These are phyloP conservation scores for Lithophane ornitopus DNA, from an alignment of 2,888 invertebrate genomes.

Conservation along the genomic window DNA sequence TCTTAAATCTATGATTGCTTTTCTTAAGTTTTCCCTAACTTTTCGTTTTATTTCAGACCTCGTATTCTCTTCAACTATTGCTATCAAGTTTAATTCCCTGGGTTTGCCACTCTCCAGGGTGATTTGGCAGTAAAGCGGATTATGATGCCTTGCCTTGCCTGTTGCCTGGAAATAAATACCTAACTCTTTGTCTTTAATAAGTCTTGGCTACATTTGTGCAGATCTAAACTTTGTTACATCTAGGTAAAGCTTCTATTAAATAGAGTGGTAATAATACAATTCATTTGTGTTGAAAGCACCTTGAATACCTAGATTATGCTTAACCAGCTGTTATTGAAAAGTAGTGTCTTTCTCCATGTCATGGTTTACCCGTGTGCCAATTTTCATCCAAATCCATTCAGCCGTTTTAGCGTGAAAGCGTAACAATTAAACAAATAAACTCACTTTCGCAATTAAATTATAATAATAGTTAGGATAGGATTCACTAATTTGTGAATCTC, in stretches of 20 bases:
- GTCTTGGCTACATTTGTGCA: slow-evolving; percentile 12
- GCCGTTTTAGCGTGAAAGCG: too few relatives aligned
- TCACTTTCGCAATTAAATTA: too few relatives aligned
- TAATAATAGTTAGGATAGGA: too few relatives aligned
- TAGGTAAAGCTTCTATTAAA: neutral
- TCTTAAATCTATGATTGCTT: slow-evolving; percentile 6
- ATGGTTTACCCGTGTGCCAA: too few relatives aligned
- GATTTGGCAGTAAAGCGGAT: slow-evolving; percentile 34
- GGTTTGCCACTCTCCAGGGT: slow-evolving; percentile 11
- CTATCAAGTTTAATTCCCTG: slow-evolving; percentile 37
- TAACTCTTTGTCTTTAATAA: neutral
- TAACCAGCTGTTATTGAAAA: too few relatives aligned
- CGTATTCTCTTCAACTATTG: slow-evolving; percentile 29
- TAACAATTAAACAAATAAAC: too few relatives aligned
- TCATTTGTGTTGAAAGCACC: neutral
- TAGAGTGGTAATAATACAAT: neutral
- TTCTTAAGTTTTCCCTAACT: slow-evolving; percentile 8
- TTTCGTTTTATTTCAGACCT: slow-evolving; percentile 12
- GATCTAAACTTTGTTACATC: neutral
- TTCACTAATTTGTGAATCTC: neutral
- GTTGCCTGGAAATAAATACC: slow-evolving; percentile 4
- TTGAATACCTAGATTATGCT: neutral
- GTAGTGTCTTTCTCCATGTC: too few relatives aligned
- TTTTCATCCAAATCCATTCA: too few relatives aligned
- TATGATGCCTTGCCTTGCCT: slow-evolving; percentile 26